Percentiles rank a stretch among this genome's conserved stretches.
These are phyloP conservation scores for Pluvialis apricaria DNA, from an alignment of 2,113 vertebrate genomes.

Conservation along the genomic window DNA sequence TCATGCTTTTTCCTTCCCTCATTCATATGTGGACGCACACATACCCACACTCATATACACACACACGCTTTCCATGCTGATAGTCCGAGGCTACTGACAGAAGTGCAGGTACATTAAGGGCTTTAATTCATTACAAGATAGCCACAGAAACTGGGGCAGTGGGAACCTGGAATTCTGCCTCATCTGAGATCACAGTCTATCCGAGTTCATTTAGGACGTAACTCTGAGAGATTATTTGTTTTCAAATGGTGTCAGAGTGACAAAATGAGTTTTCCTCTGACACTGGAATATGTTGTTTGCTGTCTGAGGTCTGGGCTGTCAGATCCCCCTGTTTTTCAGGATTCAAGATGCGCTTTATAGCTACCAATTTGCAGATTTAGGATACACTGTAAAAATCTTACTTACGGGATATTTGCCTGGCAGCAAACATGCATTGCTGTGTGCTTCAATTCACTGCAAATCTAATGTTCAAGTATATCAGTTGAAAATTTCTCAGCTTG, in stretches of 20 bases:
- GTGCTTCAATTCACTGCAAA: neutral
- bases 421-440: neutral
- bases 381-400: neutral
- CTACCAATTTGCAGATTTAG: neutral
- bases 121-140: neutral
- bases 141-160: neutral
- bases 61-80: accelerated
- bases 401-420: neutral
- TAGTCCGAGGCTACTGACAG: neutral
- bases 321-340: neutral
- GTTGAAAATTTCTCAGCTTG: neutral
- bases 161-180: neutral
- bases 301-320: neutral
- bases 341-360: neutral
- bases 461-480: neutral
- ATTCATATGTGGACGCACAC: accelerated
- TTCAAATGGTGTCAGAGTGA: neutral
- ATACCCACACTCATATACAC: accelerated
- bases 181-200: neutral
- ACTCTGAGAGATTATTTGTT: neutral
- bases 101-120: accelerated
- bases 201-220: accelerated
- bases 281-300: neutral
- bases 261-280: neutral
- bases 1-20: neutral